These are phyloP conservation scores for Drosophila vallismaia DNA, from an alignment of 2,888 invertebrate species.

Conservation along the genomic window DNA sequence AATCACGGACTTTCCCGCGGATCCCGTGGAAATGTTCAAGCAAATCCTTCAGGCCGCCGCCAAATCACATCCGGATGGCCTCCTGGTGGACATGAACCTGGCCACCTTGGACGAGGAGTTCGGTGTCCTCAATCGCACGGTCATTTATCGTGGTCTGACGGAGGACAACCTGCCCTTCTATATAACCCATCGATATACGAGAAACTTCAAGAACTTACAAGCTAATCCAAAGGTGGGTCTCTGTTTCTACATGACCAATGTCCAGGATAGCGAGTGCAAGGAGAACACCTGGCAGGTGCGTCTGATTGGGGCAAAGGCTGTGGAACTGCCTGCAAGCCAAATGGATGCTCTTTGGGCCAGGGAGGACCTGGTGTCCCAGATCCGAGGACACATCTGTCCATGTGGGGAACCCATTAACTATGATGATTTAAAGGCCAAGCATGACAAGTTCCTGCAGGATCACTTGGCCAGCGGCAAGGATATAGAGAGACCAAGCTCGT, in stretches of 20 bases:
- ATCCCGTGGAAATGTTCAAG: constrained; percentile 73
- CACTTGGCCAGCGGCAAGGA: constrained; percentile 43
- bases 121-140: constrained; percentile 79
- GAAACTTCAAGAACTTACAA: constrained; percentile 76
- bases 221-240: constrained; percentile 72
- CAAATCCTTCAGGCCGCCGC: constrained; percentile 49
- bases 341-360: constrained; percentile 71
- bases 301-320: constrained; percentile 76
- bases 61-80: constrained; percentile 9
- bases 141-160: constrained; percentile 77
- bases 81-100: constrained; percentile 71
- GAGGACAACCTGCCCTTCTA: constrained; percentile 68
- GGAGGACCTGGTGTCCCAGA: constrained; percentile 72
- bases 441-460: constrained; percentile 61
- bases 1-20: constrained; percentile 60
- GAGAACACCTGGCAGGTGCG: constrained; percentile 74
- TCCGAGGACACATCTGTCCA: constrained; percentile 77
- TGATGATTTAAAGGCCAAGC: constrained; percentile 58
- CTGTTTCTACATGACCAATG: constrained; percentile 63
- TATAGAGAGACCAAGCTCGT: constrained; percentile 69
- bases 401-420: constrained; percentile 76
- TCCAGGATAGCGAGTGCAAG: constrained; percentile 7
- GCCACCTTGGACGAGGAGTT: constrained; percentile 80
- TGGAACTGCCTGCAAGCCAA: constrained; percentile 62
- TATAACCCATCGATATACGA: constrained; percentile 77